Conservation (phyloP, 2,797 vertebrate genomes). For the Diplodus sargus region DNA sequence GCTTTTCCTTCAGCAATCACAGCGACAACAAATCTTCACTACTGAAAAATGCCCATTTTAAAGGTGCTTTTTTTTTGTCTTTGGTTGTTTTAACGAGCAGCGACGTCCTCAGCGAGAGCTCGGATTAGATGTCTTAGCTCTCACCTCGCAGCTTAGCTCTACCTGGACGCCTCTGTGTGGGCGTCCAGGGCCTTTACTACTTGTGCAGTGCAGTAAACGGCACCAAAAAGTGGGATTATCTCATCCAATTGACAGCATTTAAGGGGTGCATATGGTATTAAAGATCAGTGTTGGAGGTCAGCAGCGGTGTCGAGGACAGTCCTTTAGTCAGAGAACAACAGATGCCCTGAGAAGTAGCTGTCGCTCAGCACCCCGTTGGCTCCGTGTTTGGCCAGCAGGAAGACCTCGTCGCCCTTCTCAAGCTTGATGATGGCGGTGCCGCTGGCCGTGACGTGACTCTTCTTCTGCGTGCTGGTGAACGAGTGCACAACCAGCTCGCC, state of each 20-base stretch:
- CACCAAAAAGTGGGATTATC: neutral
- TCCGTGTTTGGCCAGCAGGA: constrained; percentile 24
- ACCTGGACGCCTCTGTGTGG: neutral
- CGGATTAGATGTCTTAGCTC: too few species aligned
- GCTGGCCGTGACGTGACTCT: constrained; percentile 34
- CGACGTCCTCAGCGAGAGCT: neutral
- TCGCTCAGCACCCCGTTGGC: constrained; percentile 53
- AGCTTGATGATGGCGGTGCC: constrained; percentile 64
- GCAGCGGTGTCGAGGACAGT: neutral
- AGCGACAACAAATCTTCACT: neutral
- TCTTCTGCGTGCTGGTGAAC: constrained; percentile 53
- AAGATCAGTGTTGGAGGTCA: neutral
- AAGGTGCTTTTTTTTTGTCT: neutral
- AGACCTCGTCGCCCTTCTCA: constrained; percentile 50
- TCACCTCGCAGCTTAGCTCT: neutral
- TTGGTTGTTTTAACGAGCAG: neutral
- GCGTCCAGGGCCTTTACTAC: neutral
- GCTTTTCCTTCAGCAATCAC: neutral
- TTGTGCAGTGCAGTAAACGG: neutral
- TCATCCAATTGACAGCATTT: neutral
- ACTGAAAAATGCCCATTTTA: neutral
- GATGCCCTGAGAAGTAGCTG: constrained; percentile 72
- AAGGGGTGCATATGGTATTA: neutral
- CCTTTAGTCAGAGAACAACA: constrained; percentile 66
- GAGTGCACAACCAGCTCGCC: constrained; percentile 53